Conservation (phyloP, 2,888 invertebrate species). For the Cotesia congregata region DNA sequence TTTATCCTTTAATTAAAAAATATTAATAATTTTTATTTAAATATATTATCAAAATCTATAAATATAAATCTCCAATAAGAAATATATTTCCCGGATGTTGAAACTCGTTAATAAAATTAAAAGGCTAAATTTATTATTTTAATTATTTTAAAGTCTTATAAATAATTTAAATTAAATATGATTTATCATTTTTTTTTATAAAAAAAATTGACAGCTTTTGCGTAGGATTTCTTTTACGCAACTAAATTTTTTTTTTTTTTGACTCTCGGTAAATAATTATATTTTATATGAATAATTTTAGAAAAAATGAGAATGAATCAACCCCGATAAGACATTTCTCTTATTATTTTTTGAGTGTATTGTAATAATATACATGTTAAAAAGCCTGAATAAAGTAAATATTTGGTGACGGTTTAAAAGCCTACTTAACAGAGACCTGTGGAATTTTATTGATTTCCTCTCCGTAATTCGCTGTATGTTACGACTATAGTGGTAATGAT, state of each 20-base stretch:
- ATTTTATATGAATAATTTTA: slow-evolving; percentile 67
- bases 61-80: too few species aligned
- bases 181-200: neutral
- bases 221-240: too few species aligned
- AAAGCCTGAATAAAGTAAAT: slow-evolving; percentile 89
- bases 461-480: slow-evolving; percentile 88
- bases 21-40: neutral
- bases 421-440: slow-evolving; percentile 89
- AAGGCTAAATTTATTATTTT: slow-evolving; percentile 36
- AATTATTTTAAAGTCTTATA: neutral
- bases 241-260: too few species aligned
- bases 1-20: neutral
- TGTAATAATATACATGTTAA: slow-evolving; percentile 90
- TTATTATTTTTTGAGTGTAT: slow-evolving; percentile 80
- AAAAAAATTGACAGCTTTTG: neutral
- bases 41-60: too few species aligned
- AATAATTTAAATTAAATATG: neutral
- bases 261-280: too few species aligned
- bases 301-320: slow-evolving; percentile 83
- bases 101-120: slow-evolving; percentile 55
- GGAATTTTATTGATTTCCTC: slow-evolving; percentile 94
- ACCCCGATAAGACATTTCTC: slow-evolving; percentile 72
- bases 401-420: slow-evolving; percentile 87
- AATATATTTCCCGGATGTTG: slow-evolving; percentile 69
- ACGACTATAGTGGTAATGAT: slow-evolving; percentile 72